Conservation (phyloP, 2,113 vertebrate genomes). For the Grus americana region DNA sequence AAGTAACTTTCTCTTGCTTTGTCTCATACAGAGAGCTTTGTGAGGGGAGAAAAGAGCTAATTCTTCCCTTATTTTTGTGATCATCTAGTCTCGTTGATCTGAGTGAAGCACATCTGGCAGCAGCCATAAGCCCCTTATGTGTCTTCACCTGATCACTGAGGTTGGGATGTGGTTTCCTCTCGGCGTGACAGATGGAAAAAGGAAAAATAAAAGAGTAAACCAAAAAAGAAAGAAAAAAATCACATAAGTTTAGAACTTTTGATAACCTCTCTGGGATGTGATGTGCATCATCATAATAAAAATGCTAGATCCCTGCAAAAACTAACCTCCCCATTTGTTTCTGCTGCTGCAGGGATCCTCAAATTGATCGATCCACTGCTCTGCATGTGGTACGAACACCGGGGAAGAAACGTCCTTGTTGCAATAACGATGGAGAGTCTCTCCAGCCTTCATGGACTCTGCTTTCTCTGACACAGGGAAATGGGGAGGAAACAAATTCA, state of each 20-base stretch:
- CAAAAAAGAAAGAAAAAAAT: neutral
- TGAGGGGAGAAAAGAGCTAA: neutral
- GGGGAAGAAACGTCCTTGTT: neutral
- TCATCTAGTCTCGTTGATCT: neutral
- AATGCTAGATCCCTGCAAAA: neutral
- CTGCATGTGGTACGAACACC: fast-evolving
- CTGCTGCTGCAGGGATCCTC: neutral
- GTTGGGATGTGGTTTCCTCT: neutral
- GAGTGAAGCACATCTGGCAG: neutral
- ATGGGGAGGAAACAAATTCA: neutral
- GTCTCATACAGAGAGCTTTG: neutral
- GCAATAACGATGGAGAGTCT: neutral
- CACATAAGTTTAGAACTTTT: fast-evolving
- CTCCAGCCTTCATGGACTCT: neutral
- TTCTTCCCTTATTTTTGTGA: neutral
- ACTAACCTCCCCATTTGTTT: neutral
- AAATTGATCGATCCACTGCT: neutral
- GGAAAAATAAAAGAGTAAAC: neutral
- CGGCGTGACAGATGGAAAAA: neutral
- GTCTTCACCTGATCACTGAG: neutral
- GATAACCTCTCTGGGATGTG: neutral
- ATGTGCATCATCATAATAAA: neutral
- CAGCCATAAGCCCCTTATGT: neutral
- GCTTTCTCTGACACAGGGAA: neutral
- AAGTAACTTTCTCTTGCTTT: neutral